Conservation (phyloP, 2,888 invertebrate genomes). For the Nudaria mundana region DNA sequence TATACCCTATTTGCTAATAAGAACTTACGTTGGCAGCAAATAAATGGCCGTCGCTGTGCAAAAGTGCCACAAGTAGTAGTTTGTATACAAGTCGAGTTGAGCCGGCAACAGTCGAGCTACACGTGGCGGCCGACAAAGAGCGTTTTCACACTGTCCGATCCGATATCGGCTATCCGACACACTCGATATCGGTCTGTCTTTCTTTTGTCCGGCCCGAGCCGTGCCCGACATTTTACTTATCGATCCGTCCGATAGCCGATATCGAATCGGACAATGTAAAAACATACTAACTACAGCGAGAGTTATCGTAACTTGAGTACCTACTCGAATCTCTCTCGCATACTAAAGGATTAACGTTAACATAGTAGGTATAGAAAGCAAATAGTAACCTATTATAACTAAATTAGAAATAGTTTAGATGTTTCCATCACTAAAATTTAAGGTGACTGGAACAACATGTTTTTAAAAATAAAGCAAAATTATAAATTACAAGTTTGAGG, state of each 20-base stretch:
- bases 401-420: constrained; percentile 52
- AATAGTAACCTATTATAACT: constrained; percentile 45
- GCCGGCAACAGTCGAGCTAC: too few species aligned
- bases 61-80: too few species aligned
- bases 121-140: too few species aligned
- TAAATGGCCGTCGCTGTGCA: constrained; percentile 42
- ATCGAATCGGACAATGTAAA: too few species aligned
- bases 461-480: constrained; percentile 64
- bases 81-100: too few species aligned
- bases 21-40: constrained; percentile 52
- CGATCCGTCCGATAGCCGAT: too few species aligned
- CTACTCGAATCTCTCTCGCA: constrained; percentile 43
- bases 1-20: constrained; percentile 41
- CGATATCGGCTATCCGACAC: constrained; percentile 47
- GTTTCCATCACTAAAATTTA: constrained; percentile 61
- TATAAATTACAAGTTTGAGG: constrained; percentile 52
- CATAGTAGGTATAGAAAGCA: constrained; percentile 46
- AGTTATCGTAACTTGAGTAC: constrained; percentile 40
- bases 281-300: constrained; percentile 34
- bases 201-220: too few species aligned
- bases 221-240: too few species aligned
- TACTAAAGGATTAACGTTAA: constrained; percentile 37
- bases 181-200: too few species aligned
- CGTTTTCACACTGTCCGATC: too few species aligned
- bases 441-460: constrained; percentile 53